Evolutionary conservation across 1,140 invertebrate species (phyloP).

Genomic region (Pygmarrhopalites habei): DNA sequence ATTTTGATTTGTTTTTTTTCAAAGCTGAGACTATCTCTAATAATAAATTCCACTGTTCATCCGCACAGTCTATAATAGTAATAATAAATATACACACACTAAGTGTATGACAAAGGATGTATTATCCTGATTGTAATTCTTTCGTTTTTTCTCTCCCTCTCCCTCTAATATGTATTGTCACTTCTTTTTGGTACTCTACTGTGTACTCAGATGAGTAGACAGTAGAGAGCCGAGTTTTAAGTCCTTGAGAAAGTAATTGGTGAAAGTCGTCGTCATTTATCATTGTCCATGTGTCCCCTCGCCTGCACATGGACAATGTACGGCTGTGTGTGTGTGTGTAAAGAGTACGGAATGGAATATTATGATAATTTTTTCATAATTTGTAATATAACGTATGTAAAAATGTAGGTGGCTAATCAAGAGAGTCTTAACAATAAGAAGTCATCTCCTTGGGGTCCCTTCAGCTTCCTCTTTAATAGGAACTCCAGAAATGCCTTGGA

Average conservation of each 20-base stretch:
- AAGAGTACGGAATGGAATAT: background rate
- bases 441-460: slow-evolving; percentile 47
- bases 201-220: too few relatives aligned
- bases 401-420: slow-evolving; percentile 18
- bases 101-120: too few relatives aligned
- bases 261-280: background rate
- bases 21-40: too few relatives aligned
- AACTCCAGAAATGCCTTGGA: slow-evolving; percentile 53
- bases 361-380: background rate
- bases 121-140: too few relatives aligned
- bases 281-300: background rate
- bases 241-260: background rate
- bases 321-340: background rate
- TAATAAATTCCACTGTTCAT: too few relatives aligned
- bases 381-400: background rate
- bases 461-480: slow-evolving; percentile 47
- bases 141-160: too few relatives aligned
- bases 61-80: too few relatives aligned
- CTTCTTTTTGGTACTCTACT: too few relatives aligned
- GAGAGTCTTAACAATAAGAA: slow-evolving; percentile 45
- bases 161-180: too few relatives aligned
- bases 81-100: too few relatives aligned
- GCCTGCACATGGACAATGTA: background rate
- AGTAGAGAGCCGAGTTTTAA: too few relatives aligned
- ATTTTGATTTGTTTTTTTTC: too few relatives aligned